Conservation (phyloP, 92 coral and sea anemone genomes). For the Nematostella vectensis region DNA sequence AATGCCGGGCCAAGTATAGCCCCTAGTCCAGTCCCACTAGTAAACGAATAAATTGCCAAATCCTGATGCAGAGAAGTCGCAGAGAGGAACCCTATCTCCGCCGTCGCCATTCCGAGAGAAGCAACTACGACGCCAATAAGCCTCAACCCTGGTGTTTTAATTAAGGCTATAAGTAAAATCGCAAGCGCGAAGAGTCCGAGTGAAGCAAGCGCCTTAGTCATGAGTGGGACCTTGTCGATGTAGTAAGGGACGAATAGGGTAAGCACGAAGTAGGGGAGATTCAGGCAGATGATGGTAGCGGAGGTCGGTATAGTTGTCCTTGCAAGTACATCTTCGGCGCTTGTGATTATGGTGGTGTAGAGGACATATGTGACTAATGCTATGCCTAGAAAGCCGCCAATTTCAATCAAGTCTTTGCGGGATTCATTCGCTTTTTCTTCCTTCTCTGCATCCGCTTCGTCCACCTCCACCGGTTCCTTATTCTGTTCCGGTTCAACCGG, state of each 20-base stretch:
- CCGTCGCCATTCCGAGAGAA: conserved; percentile 29
- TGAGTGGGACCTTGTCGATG: conserved; percentile 23
- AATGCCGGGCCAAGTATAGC: conserved; percentile 27
- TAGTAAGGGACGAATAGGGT: conserved; percentile 23
- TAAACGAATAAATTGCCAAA: conserved; percentile 21
- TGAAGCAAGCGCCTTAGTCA: conserved; percentile 20
- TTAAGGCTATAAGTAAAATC: conserved; percentile 22
- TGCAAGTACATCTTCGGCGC: conserved; percentile 30
- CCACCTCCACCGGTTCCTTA: background rate
- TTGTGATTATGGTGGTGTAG: conserved; percentile 24
- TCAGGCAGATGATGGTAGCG: conserved; percentile 25
- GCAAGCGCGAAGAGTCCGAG: conserved; percentile 16
- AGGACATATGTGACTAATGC: conserved; percentile 29
- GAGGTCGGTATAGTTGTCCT: conserved; percentile 24
- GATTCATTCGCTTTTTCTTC: conserved; percentile 2
- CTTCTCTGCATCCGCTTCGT: conserved; percentile 7
- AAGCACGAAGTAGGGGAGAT: conserved; percentile 25
- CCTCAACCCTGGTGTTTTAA: conserved; percentile 26
- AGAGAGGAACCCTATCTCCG: conserved; percentile 31
- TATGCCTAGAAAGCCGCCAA: conserved; percentile 24
- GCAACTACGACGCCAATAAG: conserved; percentile 22
- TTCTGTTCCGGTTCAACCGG: background rate
- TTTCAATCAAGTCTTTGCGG: conserved; percentile 14
- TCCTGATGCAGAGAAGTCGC: conserved; percentile 35
- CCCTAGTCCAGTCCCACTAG: conserved; percentile 31